A percentile compares a stretch with the other conserved stretches of the same genome.
Evolutionary conservation across 2,113 vertebrate genomes (phyloP).

Genomic region (Colaptes auratus): DNA sequence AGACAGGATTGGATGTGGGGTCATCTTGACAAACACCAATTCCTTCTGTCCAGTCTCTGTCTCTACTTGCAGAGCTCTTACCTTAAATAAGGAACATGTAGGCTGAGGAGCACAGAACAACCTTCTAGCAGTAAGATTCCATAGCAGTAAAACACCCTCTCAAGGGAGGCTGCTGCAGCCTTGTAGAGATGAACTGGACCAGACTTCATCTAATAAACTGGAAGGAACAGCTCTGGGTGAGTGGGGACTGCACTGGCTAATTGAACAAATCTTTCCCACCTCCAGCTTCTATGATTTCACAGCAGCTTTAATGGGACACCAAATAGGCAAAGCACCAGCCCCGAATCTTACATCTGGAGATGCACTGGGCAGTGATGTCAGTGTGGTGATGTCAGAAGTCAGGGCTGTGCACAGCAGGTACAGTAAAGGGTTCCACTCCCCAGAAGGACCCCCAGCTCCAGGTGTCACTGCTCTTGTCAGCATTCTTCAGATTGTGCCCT

Average conservation of each 20-base stretch:
- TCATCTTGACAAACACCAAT: background rate
- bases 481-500: background rate
- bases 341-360: background rate
- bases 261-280: background rate
- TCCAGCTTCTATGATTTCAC: background rate
- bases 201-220: background rate
- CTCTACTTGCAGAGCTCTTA: background rate
- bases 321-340: background rate
- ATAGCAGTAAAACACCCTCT: background rate
- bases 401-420: background rate
- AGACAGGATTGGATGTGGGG: no score
- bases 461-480: background rate
- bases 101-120: background rate
- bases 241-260: background rate
- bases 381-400: background rate
- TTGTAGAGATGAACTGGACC: background rate
- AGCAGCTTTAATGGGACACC: background rate
- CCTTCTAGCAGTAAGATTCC: background rate
- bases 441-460: background rate
- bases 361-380: background rate
- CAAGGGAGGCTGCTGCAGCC: background rate
- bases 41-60: background rate
- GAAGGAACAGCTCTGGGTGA: background rate
- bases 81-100: background rate
- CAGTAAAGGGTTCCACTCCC: background rate